These are phyloP conservation scores for Rhagonycha fulva DNA, from an alignment of 2,888 invertebrate species.

Conservation along the genomic window DNA sequence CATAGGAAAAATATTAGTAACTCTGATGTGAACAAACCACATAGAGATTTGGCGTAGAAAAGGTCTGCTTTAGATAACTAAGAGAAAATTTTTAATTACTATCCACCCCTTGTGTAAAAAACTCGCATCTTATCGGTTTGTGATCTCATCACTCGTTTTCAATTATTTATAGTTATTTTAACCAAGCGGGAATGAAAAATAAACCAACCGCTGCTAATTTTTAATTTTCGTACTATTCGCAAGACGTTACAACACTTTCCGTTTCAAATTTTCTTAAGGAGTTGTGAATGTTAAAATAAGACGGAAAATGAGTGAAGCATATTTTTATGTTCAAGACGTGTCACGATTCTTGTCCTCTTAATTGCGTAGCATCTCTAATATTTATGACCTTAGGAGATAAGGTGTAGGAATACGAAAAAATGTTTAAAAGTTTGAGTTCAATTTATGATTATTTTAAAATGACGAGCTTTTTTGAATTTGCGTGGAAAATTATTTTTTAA, in stretches of 20 bases:
- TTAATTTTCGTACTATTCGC: constrained; percentile 35
- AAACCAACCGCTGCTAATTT: constrained; percentile 47
- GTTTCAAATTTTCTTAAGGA: not conserved
- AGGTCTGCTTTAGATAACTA: constrained; percentile 16
- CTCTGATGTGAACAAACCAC: constrained; percentile 18
- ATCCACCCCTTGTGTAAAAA: constrained; percentile 32
- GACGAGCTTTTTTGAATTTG: not conserved
- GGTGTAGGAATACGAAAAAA: constrained; percentile 25
- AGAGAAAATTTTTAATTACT: constrained; percentile 35
- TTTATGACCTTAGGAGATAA: constrained; percentile 32
- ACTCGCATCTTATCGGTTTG: constrained; percentile 44
- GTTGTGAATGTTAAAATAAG: constrained; percentile 1
- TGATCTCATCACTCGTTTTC: constrained; percentile 50
- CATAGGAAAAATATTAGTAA: not conserved
- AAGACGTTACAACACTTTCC: constrained; percentile 9
- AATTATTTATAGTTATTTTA: constrained; percentile 54
- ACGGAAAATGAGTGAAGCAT: constrained; percentile 17
- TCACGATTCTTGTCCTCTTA: constrained; percentile 31
- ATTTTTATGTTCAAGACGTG: constrained; percentile 23
- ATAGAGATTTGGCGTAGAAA: constrained; percentile 7
- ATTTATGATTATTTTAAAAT: constrained; percentile 22
- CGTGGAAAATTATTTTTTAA: not conserved
- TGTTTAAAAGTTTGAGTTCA: constrained; percentile 22
- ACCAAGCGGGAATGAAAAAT: constrained; percentile 49
- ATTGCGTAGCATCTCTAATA: constrained; percentile 33